A percentile compares a stretch with the other conserved stretches of the same genome.
Evolutionary conservation across 2,888 invertebrate genomes (phyloP).

Genomic region (Sinotaia quadrata): DNA sequence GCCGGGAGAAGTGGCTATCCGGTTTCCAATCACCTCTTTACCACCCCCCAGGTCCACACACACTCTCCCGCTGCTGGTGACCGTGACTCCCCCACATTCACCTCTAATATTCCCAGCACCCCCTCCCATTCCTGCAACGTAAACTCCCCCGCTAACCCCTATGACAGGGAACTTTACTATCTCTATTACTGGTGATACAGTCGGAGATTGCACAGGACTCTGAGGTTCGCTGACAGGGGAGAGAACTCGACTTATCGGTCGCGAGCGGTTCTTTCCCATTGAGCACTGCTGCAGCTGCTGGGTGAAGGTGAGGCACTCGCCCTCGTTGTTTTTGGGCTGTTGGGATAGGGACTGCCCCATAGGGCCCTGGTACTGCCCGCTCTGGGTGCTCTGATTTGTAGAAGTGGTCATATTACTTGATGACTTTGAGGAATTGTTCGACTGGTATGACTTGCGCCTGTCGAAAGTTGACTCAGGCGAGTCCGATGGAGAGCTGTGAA

Average conservation of each 20-base stretch:
- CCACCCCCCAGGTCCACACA: slow-evolving; percentile 24
- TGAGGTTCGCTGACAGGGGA: slow-evolving; percentile 79
- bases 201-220: slow-evolving; percentile 86
- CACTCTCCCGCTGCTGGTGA: slow-evolving; percentile 20
- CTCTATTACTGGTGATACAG: slow-evolving; percentile 79
- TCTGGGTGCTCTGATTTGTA: slow-evolving; percentile 70
- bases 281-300: slow-evolving; percentile 92
- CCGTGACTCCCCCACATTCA: slow-evolving; percentile 24
- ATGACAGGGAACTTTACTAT: slow-evolving; percentile 9
- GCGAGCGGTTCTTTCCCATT: slow-evolving; percentile 77
- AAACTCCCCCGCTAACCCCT: neutral
- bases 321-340: slow-evolving; percentile 36
- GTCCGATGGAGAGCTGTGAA: slow-evolving; percentile 60
- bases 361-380: slow-evolving; percentile 28
- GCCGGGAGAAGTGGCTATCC: slow-evolving; percentile 37
- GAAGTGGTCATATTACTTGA: slow-evolving; percentile 81
- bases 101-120: too few species aligned
- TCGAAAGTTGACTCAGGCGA: slow-evolving; percentile 74
- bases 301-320: slow-evolving; percentile 82
- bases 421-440: slow-evolving; percentile 79
- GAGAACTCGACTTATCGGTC: slow-evolving; percentile 78
- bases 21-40: slow-evolving; percentile 23
- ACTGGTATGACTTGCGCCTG: slow-evolving; percentile 70
- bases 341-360: slow-evolving; percentile 31
- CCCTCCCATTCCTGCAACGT: neutral